Evolutionary conservation across 1,140 invertebrate genomes (phyloP).

Genomic region (Oryctes rhinoceros): DNA sequence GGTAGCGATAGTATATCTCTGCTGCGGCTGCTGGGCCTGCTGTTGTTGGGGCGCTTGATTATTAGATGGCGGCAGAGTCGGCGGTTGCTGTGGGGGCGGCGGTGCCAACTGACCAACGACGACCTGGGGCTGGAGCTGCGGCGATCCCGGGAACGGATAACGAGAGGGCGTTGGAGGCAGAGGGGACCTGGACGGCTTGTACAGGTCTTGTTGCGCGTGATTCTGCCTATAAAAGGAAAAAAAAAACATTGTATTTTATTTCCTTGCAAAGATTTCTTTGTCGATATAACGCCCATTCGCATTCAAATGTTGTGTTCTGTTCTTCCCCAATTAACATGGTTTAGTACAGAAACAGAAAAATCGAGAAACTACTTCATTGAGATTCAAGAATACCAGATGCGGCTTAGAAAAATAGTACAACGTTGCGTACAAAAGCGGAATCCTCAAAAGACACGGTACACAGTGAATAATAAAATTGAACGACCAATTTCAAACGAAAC

Average conservation of each 20-base stretch:
- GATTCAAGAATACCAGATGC: too few species aligned
- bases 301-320: too few species aligned
- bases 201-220: constrained; percentile 55
- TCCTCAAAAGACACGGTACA: too few species aligned
- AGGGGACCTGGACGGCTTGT: constrained; percentile 59
- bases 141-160: constrained; percentile 50
- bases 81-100: constrained; percentile 41
- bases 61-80: constrained; percentile 37
- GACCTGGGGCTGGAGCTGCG: constrained; percentile 48
- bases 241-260: background rate
- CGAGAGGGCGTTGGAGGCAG: constrained; percentile 49
- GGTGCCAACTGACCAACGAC: constrained; percentile 46
- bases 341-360: too few species aligned
- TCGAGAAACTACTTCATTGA: too few species aligned
- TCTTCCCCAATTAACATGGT: too few species aligned
- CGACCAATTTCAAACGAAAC: too few species aligned
- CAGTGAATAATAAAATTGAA: too few species aligned
- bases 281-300: background rate
- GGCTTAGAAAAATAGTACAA: too few species aligned
- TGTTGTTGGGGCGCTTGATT: constrained; percentile 31
- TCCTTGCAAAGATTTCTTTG: constrained; percentile 1
- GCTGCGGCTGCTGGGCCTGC: constrained; percentile 32
- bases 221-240: constrained; percentile 54
- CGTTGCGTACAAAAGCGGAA: too few species aligned
- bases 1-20: constrained; percentile 43